Evolutionary conservation across 2,113 vertebrate species (phyloP).

Genomic region (Motacilla tschutschensis): DNA sequence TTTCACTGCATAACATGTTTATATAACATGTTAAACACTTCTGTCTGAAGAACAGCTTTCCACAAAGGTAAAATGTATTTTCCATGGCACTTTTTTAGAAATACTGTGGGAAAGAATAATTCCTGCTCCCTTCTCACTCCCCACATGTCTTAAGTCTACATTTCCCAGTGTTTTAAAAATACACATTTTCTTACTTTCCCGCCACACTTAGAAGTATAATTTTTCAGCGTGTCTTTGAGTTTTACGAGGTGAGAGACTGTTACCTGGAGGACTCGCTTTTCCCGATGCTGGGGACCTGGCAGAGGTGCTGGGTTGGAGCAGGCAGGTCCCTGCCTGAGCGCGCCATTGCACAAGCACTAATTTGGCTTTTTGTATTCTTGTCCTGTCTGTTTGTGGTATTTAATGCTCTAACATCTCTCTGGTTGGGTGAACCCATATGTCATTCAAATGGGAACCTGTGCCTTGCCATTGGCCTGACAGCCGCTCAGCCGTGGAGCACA

Average conservation of each 20-base stretch:
- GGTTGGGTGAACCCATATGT: conserved; percentile 90
- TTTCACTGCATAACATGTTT: conserved; percentile 70
- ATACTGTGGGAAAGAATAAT: conserved; percentile 22
- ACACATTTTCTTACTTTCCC: not conserved
- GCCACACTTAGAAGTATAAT: not conserved
- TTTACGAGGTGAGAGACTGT: conserved; percentile 19
- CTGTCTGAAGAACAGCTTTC: conserved; percentile 60
- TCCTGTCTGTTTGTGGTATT: conserved; percentile 78
- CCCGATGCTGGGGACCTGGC: not conserved
- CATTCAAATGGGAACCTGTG: conserved; percentile 83
- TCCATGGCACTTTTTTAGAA: conserved; percentile 10
- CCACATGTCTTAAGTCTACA: not conserved
- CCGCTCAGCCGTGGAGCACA: conserved; percentile 73
- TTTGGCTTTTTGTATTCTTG: conserved; percentile 75
- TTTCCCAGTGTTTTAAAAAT: not conserved
- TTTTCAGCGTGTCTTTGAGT: not conserved
- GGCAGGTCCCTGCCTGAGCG: not conserved
- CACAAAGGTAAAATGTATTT: conserved; percentile 52
- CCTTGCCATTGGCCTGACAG: conserved; percentile 72
- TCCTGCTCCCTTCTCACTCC: not conserved
- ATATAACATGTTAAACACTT: conserved; percentile 66
- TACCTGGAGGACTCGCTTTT: not conserved
- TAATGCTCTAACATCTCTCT: conserved; percentile 79
- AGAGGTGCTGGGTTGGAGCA: not conserved
- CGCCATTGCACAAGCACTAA: conserved; percentile 9